Base-by-base conservation (phyloP, 2,888 invertebrate genomes). In the Euclidia mi region DNA sequence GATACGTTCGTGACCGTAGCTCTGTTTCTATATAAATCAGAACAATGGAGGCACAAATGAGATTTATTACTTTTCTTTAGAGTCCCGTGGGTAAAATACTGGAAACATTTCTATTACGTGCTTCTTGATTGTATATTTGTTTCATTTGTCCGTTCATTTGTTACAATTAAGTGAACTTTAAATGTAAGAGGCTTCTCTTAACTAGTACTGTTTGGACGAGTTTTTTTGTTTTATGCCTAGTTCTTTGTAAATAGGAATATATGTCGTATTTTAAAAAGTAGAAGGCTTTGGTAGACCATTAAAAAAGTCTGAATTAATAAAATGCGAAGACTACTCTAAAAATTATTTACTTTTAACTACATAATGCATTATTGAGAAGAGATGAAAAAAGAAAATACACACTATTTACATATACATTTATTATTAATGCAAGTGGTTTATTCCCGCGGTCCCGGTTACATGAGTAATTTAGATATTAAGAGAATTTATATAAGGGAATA, bases 1-100 rank as follows among this genome's bases (percentile, higher is more conserved):
- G 4, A 25, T 15, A 35, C 14, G 2, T 9, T 3, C 1, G 0
- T 15, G 7, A 14, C 6, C 10, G 1, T 17, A 38, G 15, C 12
- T 12, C 14, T 14, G 44, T 32, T 42, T 49, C 49, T 59, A 56
- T 57, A n/a, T 56, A 20, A 69, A 60, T 60, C 51, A 50, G 34
- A 49, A 20, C 46, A 47, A 51, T 45, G 35, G 34, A 50, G 59
- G 44, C 47, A 55, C 51, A 49, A 42, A 48, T 18, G 28, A 64
- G 59, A 64, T 68, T 68, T 72, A 72, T 68, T 68, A 34, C 57
- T 58, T 72, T 72, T 69, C 69, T 60, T 59, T 49, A 44, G 45
- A 53, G 48, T 52, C 69, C 38, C 70, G 18, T 9, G 48, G 47
- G 70, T 31, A 35, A 48, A 53, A 56, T 52, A 49, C 48, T 48